Percentiles rank a stretch among this genome's conserved stretches.
Conservation (phyloP, 1,140 invertebrate genomes). For the Drusus annulatus region DNA sequence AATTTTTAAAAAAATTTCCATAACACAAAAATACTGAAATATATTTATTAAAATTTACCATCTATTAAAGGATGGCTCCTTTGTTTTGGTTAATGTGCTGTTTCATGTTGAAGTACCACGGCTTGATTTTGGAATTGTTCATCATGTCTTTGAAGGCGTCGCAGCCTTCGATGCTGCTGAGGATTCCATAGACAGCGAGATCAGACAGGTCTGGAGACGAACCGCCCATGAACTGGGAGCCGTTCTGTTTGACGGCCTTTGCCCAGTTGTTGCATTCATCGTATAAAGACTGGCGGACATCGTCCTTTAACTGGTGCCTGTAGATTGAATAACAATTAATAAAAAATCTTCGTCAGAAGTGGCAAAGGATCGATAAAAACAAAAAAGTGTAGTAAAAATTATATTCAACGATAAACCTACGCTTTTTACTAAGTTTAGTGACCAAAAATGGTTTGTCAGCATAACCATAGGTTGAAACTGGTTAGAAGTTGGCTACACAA, state of each 20-base stretch:
- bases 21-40: too few relatives aligned
- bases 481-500: too few relatives aligned
- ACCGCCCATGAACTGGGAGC: conserved; percentile 87
- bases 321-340: conserved; percentile 53
- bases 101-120: conserved; percentile 50
- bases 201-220: conserved; percentile 92
- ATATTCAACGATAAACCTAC: too few relatives aligned
- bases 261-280: conserved; percentile 90
- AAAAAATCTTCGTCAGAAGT: too few relatives aligned
- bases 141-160: conserved; percentile 89
- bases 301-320: conserved; percentile 88
- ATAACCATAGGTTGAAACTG: too few relatives aligned
- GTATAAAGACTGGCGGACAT: conserved; percentile 92
- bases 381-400: too few relatives aligned
- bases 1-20: too few relatives aligned
- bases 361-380: too few relatives aligned
- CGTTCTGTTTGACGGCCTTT: conserved; percentile 78
- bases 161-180: conserved; percentile 97
- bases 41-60: conserved; percentile 5
- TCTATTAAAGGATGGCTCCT: conserved; percentile 39
- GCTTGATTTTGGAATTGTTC: conserved; percentile 79
- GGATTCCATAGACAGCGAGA: conserved; percentile 92
- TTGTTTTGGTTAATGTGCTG: conserved; percentile 39
- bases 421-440: too few relatives aligned
- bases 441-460: too few relatives aligned